Percentiles rank a stretch among this genome's conserved stretches.
Evolutionary conservation across 2,797 vertebrate genomes (phyloP).

Genomic region (Arctocebus calabarensis): DNA sequence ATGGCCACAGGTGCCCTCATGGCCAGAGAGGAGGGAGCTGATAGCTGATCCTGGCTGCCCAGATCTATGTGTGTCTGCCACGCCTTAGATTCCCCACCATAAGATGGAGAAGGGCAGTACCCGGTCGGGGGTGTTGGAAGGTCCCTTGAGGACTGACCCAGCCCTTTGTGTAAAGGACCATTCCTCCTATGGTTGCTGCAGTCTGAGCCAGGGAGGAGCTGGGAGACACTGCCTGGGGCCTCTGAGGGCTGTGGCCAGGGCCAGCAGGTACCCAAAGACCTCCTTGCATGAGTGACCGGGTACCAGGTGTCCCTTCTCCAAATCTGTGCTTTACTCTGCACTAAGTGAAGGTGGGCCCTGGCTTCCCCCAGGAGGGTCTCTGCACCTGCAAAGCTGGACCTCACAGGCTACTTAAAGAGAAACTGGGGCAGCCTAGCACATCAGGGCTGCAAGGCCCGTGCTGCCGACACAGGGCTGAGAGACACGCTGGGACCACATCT

Average conservation of each 20-base stretch:
- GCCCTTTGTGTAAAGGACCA: fast-evolving
- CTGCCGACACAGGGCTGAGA: background rate
- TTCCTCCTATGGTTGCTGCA: background rate
- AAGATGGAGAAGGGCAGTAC: fast-evolving
- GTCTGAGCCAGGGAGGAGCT: background rate
- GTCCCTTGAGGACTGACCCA: background rate
- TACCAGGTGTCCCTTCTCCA: background rate
- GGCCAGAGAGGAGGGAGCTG: background rate
- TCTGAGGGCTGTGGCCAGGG: background rate
- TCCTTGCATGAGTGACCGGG: fast-evolving
- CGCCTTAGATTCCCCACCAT: fast-evolving
- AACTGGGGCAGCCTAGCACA: fast-evolving
- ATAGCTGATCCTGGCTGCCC: too few species aligned
- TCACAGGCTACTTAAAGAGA: background rate
- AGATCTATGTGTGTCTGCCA: fast-evolving
- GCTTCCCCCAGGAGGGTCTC: background rate
- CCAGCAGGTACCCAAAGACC: too few species aligned
- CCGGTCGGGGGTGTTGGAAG: background rate
- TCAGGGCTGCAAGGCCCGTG: background rate
- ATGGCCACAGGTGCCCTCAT: background rate
- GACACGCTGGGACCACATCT: background rate
- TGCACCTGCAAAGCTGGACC: fast-evolving
- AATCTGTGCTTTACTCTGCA: background rate
- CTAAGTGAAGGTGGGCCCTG: fast-evolving
- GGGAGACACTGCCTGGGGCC: fast-evolving